A percentile compares a stretch with the other conserved stretches of the same genome.
Conservation (phyloP, 2,113 vertebrate genomes). For the Pteruthius melanotis region DNA sequence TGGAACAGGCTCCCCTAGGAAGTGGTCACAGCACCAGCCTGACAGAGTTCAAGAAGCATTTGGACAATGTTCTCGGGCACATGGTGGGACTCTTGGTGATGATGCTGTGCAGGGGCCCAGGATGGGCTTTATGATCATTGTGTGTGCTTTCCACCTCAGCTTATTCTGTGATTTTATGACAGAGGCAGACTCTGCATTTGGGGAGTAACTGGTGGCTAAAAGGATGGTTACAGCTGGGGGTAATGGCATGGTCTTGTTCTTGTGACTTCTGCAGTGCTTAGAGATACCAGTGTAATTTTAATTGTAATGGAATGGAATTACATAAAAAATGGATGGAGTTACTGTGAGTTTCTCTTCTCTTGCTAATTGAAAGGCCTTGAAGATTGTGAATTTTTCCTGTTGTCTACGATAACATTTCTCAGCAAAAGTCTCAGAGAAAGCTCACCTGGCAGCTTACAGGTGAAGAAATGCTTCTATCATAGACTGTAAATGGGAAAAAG, state of each 20-base stretch:
- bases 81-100: too few species aligned
- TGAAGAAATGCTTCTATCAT: neutral
- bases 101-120: neutral
- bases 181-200: neutral
- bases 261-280: neutral
- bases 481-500: neutral
- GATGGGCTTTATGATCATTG: neutral
- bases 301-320: neutral
- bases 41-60: neutral
- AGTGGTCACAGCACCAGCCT: neutral
- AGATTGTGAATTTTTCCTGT: neutral
- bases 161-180: neutral
- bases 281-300: neutral
- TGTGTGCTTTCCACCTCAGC: neutral
- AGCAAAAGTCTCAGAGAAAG: neutral
- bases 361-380: neutral
- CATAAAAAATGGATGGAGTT: neutral
- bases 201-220: neutral
- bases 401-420: neutral
- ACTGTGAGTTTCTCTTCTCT: neutral
- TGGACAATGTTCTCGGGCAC: accelerated
- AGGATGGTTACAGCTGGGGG: neutral
- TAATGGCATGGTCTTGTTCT: neutral
- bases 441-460: neutral
- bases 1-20: neutral